Evolutionary conservation across 2,888 invertebrate species (phyloP).

Genomic region (Andrena camellia): DNA sequence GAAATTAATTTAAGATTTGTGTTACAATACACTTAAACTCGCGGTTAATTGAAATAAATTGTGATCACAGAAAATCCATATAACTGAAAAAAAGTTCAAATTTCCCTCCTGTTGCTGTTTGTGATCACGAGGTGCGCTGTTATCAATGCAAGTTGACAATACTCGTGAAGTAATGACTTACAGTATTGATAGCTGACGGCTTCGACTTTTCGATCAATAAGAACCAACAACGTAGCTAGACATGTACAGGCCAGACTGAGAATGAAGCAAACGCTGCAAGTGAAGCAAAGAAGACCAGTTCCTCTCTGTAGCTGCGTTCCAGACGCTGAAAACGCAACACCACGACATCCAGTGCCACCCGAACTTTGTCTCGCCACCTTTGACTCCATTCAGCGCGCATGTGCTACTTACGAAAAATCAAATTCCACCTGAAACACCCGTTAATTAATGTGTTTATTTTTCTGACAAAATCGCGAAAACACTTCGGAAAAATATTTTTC

Average conservation of each 20-base stretch:
- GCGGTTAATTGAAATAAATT: no score
- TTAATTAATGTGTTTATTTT: background rate
- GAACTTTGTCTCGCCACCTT: constrained; percentile 31
- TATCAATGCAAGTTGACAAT: background rate
- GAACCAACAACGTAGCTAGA: constrained; percentile 72
- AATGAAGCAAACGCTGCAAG: constrained; percentile 76
- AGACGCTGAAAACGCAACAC: constrained; percentile 20
- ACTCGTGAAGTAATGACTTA: constrained; percentile 27
- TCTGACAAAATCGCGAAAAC: background rate
- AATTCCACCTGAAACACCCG: constrained; percentile 13
- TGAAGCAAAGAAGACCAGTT: constrained; percentile 68
- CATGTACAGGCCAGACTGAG: constrained; percentile 76
- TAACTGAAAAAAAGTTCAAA: background rate
- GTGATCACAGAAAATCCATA: background rate
- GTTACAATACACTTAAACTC: no score
- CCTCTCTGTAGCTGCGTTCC: constrained; percentile 19
- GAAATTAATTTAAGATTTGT: no score
- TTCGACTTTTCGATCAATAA: constrained; percentile 74
- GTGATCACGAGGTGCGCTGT: background rate
- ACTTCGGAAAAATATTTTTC: background rate
- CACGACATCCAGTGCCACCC: constrained; percentile 48
- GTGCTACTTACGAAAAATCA: background rate
- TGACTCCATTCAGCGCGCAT: constrained; percentile 48
- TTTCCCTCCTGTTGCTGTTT: constrained; percentile 13
- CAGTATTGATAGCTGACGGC: constrained; percentile 55